Evolutionary conservation across 2,888 invertebrate genomes (phyloP).

Genomic region (Anorthoa munda): DNA sequence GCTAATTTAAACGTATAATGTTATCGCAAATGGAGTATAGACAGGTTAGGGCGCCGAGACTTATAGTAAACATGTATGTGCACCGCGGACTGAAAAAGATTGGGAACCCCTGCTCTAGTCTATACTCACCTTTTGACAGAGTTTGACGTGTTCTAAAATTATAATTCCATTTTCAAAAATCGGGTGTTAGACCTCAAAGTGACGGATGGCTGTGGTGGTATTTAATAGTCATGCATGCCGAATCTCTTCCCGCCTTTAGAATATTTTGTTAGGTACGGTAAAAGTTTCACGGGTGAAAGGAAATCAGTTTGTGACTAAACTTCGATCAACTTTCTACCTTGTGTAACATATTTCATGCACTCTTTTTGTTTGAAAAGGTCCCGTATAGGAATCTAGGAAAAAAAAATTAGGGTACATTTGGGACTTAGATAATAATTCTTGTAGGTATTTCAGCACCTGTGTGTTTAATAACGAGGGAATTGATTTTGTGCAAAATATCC

Average conservation of each 20-base stretch:
- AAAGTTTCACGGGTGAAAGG: slow-evolving; percentile 23
- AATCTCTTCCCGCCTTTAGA: slow-evolving; percentile 47
- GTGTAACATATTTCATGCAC: slow-evolving; percentile 24
- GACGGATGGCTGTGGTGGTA: slow-evolving; percentile 7
- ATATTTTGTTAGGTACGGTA: slow-evolving; percentile 7
- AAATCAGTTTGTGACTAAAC: slow-evolving; percentile 38
- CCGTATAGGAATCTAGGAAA: background rate
- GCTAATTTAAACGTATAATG: too few relatives aligned
- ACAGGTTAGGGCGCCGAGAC: too few relatives aligned
- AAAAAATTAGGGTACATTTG: background rate
- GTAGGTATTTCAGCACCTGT: slow-evolving; percentile 15
- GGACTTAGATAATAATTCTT: background rate
- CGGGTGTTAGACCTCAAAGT: background rate
- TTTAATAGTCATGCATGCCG: slow-evolving; percentile 14
- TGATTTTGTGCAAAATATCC: background rate
- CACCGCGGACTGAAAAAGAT: too few relatives aligned
- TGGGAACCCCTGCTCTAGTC: too few relatives aligned
- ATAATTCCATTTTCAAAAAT: too few relatives aligned
- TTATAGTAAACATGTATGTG: too few relatives aligned
- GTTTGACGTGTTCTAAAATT: too few relatives aligned
- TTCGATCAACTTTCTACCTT: slow-evolving; percentile 33
- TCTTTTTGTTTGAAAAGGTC: slow-evolving; percentile 12
- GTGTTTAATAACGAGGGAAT: slow-evolving; percentile 6
- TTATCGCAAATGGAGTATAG: too few relatives aligned
- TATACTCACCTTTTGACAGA: too few relatives aligned